Conservation (phyloP, 1,140 invertebrate genomes). For the Pararge aegeria region DNA sequence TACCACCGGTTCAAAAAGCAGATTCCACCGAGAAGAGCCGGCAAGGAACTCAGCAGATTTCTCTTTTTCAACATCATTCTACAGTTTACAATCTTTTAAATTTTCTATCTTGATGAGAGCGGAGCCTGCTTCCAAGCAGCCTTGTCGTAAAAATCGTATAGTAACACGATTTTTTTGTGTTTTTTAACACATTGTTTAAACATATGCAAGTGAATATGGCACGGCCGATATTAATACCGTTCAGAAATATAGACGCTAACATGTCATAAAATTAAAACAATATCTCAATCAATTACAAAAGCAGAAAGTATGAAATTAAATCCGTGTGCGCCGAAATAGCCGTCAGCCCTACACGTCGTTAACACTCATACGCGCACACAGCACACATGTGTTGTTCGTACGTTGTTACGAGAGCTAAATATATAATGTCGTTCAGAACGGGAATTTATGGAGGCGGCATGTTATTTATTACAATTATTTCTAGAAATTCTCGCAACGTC, state of each 20-base stretch:
- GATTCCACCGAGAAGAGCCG: too few relatives aligned
- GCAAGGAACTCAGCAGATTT: too few relatives aligned
- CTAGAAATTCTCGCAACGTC: conserved; percentile 13
- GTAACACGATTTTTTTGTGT: too few relatives aligned
- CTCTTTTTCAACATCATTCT: too few relatives aligned
- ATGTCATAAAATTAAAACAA: background rate
- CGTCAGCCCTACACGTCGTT: conserved; percentile 44
- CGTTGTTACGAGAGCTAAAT: conserved; percentile 38
- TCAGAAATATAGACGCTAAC: background rate
- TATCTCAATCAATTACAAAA: conserved; percentile 29
- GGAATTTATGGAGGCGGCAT: conserved; percentile 39
- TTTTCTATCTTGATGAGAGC: too few relatives aligned
- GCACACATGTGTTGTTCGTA: conserved; percentile 8
- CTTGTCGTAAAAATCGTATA: too few relatives aligned
- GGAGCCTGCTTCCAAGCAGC: too few relatives aligned
- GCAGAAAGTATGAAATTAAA: conserved; percentile 40
- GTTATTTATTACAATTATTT: conserved; percentile 24
- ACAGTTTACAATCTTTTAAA: too few relatives aligned
- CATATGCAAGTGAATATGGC: too few relatives aligned
- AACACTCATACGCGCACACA: conserved; percentile 25
- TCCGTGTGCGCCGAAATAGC: conserved; percentile 34
- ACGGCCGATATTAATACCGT: too few relatives aligned
- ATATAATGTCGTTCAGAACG: conserved; percentile 31
- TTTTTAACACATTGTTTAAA: too few relatives aligned
- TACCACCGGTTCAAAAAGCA: too few relatives aligned